Evolutionary conservation across 2,888 invertebrate genomes (phyloP), one percentile per base, ranked within the genome.

Genomic region (Luffia ferchaultella): DNA sequence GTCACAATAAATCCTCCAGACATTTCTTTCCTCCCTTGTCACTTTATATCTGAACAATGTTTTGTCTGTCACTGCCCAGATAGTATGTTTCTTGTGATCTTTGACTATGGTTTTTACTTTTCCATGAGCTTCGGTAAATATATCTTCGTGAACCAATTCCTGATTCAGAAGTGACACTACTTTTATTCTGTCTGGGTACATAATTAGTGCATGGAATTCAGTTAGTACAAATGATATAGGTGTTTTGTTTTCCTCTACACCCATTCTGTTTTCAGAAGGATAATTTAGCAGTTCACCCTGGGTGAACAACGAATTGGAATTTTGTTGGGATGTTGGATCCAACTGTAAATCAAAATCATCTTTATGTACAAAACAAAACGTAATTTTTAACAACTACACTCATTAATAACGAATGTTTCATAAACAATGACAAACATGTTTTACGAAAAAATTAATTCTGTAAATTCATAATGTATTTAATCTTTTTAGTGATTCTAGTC

Each of bases 1-100:
- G 50, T 93, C 92, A 44, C 95, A 87, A 69, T 96, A 97, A 57
- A 97, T 92, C 66, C 90, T 88, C 96, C 95, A 96, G 0, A 95
- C 90, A 65, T 95, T 91, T 42, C 95, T 85, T 62, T 94, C 92
- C 73, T 98, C 98, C 57, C 90, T 87, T 0, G 87, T 67, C 1
- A 98, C 89, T 79, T 90, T 93, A 65, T 95, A 96, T 60, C 92
- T 90, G 64, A 94, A 97, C 17, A 97, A 90, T 1, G 90, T 88
- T 64, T 90, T 90, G 58, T 94, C 92, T 0, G 96, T 94, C 54
- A 92, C 92, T 0, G 93, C 90, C 92, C 96, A 98, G 53, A 98
- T 91, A 0, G 90, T 88, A 5, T 88, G 91, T 50, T 89, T 92
- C 19, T 89, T 79, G 0, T 89, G 87, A 73, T 98, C 97, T 67